Percentiles rank a stretch among this genome's conserved stretches.
These are phyloP conservation scores for Cryptoprocta ferox DNA, from an alignment of 2,797 vertebrate species.

Conservation along the genomic window DNA sequence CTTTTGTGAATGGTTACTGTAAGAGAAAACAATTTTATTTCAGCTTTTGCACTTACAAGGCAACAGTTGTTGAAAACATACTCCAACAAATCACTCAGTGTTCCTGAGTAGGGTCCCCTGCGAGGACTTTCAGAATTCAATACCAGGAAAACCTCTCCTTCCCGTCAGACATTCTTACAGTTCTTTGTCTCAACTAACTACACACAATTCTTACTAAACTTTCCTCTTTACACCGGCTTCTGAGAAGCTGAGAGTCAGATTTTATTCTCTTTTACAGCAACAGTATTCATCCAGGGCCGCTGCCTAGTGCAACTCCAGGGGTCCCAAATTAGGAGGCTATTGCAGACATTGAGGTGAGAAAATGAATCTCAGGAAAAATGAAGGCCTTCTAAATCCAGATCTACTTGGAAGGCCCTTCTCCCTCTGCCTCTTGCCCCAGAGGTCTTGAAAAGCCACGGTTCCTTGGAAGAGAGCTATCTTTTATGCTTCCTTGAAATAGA, in stretches of 20 bases:
- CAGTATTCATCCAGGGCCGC: background rate
- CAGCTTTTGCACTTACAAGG: background rate
- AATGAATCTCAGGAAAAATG: background rate
- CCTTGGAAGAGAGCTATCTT: background rate
- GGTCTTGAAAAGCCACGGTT: background rate
- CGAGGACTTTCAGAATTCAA: background rate
- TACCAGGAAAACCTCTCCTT: background rate
- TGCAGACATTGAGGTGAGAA: background rate
- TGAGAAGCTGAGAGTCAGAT: background rate
- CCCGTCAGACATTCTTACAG: background rate
- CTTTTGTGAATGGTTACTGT: conserved; percentile 15
- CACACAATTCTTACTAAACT: background rate
- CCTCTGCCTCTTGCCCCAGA: no score
- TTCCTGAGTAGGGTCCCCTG: background rate
- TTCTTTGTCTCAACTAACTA: background rate
- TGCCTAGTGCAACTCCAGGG: background rate
- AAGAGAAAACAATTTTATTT: conserved; percentile 28
- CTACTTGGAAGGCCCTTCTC: background rate
- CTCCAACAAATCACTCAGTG: background rate
- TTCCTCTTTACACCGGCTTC: background rate
- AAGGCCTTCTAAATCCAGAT: background rate
- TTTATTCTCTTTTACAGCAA: background rate
- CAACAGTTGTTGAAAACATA: background rate
- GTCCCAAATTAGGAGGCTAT: background rate
- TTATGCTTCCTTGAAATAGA: background rate